phyloP scores from a whole-genome alignment of 1,140 invertebrate genomes.

The Cydia pomonella region DNA sequence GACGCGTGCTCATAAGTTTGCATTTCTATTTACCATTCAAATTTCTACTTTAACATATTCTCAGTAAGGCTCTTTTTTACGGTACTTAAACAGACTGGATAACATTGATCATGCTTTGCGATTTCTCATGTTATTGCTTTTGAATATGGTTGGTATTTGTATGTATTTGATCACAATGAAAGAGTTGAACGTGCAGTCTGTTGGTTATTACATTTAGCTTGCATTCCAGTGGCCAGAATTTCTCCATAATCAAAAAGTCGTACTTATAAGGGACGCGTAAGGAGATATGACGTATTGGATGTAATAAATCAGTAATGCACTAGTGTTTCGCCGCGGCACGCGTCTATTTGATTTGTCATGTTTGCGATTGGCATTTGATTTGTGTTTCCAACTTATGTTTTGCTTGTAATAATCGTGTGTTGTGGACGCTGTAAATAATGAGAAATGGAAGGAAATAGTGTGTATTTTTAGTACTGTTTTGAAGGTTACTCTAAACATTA shows the following conservation, averaged over 20 bases:
- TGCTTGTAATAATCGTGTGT: slow-evolving; percentile 16
- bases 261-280: neutral
- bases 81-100: neutral
- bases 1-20: neutral
- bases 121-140: neutral
- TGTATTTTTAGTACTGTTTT: neutral
- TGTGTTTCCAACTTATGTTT: slow-evolving; percentile 23
- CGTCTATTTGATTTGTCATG: slow-evolving; percentile 21
- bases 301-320: neutral
- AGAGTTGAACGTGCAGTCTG: slow-evolving; percentile 6
- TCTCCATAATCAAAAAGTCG: neutral
- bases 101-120: neutral
- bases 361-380: slow-evolving; percentile 25
- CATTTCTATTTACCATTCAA: neutral
- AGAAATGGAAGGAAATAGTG: neutral
- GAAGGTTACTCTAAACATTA: slow-evolving; percentile 1
- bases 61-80: neutral
- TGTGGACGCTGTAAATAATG: slow-evolving; percentile 13
- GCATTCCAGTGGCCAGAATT: slow-evolving; percentile 13
- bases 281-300: neutral
- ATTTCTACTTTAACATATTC: neutral
- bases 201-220: slow-evolving; percentile 30
- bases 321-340: slow-evolving; percentile 7
- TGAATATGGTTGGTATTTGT: neutral
- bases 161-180: neutral